These are phyloP conservation scores for Bubo scandiacus DNA, from an alignment of 2,113 vertebrate species.

Conservation along the genomic window DNA sequence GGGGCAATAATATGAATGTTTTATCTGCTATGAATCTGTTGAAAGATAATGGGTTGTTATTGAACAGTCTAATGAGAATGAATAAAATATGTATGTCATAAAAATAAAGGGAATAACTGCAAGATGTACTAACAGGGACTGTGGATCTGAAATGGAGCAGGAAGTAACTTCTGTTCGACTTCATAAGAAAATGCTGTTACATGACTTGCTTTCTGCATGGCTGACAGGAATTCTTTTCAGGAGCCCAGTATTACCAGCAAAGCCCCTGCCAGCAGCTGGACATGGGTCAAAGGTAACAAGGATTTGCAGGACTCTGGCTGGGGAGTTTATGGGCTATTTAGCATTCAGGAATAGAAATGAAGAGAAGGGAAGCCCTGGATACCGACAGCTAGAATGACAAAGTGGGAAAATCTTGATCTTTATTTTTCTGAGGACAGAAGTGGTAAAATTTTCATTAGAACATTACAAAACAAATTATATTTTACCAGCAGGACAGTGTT, in stretches of 20 bases:
- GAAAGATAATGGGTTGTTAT: conserved; percentile 32
- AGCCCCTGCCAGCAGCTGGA: not conserved
- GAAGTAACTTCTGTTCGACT: not conserved
- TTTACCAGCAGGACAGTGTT: conserved; percentile 48
- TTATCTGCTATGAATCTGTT: conserved; percentile 34
- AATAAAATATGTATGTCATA: conserved; percentile 50
- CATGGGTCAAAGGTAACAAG: not conserved
- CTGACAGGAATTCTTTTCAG: not conserved
- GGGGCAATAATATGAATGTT: conserved; percentile 29
- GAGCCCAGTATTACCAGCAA: not conserved
- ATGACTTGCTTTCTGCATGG: not conserved
- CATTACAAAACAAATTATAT: conserved; percentile 37
- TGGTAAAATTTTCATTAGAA: conserved; percentile 44
- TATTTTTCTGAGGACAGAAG: not conserved
- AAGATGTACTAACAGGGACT: not conserved
- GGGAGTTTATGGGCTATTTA: not conserved
- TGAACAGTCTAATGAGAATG: conserved; percentile 23
- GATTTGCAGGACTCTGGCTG: not conserved
- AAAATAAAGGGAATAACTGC: conserved; percentile 24
- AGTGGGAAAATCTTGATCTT: not conserved
- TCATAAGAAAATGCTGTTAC: not conserved
- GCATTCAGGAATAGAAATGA: not conserved
- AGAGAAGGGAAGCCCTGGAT: not conserved
- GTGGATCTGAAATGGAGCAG: not conserved
- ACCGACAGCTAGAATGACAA: not conserved